A percentile compares a stretch with the other conserved stretches of the same genome.
These are phyloP conservation scores for Blastomussa wellsi DNA, from an alignment of 92 coral and sea anemone species.

Conservation along the genomic window DNA sequence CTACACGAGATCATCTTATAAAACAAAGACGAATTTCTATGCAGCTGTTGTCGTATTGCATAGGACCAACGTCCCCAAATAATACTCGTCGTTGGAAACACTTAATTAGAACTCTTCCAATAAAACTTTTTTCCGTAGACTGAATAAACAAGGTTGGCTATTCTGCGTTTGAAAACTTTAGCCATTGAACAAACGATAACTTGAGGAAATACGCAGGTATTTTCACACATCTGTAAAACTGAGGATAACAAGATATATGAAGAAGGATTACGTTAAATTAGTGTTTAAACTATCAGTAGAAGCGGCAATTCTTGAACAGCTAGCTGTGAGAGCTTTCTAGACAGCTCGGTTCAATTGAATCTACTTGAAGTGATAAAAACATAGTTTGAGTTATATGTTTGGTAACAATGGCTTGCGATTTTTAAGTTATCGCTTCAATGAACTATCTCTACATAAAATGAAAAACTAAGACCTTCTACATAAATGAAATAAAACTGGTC, in stretches of 20 bases:
- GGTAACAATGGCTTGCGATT: constrained; percentile 1
- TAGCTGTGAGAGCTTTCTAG: constrained; percentile 15
- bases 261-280: constrained; percentile 23
- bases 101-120: constrained; percentile 53
- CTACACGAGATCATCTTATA: constrained; percentile 37
- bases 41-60: constrained; percentile 49
- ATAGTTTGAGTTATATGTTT: constrained; percentile 1
- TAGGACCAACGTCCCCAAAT: constrained; percentile 32
- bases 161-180: constrained; percentile 7
- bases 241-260: constrained; percentile 18
- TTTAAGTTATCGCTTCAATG: constrained; percentile 4
- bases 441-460: neutral
- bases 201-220: constrained; percentile 19
- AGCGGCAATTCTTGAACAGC: constrained; percentile 31
- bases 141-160: constrained; percentile 29
- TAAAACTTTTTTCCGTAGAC: constrained; percentile 30
- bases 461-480: neutral
- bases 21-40: constrained; percentile 32
- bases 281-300: constrained; percentile 3
- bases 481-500: neutral
- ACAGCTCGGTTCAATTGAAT: constrained; percentile 6
- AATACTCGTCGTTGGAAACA: constrained; percentile 38
- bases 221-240: neutral
- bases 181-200: neutral
- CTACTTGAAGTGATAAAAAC: constrained; percentile 28